phyloP scores from a whole-genome alignment of 2,797 vertebrate species.

The Parotocinclus haroldoi region DNA sequence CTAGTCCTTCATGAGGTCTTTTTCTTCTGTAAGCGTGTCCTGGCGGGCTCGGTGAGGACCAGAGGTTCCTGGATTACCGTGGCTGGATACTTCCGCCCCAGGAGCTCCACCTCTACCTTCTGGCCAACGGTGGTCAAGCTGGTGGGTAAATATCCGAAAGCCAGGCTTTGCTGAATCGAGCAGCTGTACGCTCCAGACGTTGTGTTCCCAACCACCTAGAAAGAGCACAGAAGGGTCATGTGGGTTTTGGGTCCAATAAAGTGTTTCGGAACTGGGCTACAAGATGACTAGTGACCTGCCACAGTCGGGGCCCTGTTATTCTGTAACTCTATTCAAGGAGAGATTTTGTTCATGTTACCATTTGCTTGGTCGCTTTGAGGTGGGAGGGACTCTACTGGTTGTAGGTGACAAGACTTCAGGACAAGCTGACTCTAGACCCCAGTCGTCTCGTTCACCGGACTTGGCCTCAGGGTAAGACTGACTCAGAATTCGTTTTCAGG shows the following conservation, averaged over 20 bases:
- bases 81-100: conserved; percentile 83
- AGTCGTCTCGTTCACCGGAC: too few species aligned
- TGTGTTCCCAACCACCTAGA: conserved; percentile 93
- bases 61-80: conserved; percentile 83
- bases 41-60: conserved; percentile 83
- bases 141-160: conserved; percentile 86
- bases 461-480: too few species aligned
- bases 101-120: conserved; percentile 86
- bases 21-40: conserved; percentile 81
- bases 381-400: too few species aligned
- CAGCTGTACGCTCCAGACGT: conserved; percentile 95
- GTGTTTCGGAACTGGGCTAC: too few species aligned
- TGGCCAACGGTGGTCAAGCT: conserved; percentile 82
- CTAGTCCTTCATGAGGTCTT: conserved; percentile 34
- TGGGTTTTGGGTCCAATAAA: not conserved
- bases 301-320: too few species aligned
- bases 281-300: too few species aligned
- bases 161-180: conserved; percentile 81
- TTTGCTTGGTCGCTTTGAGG: too few species aligned
- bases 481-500: too few species aligned
- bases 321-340: too few species aligned
- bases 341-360: too few species aligned
- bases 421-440: too few species aligned
- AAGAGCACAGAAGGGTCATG: conserved; percentile 4
- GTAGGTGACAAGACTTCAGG: too few species aligned